phyloP scores from a whole-genome alignment of 2,888 invertebrate genomes.

The Tachina fera region DNA sequence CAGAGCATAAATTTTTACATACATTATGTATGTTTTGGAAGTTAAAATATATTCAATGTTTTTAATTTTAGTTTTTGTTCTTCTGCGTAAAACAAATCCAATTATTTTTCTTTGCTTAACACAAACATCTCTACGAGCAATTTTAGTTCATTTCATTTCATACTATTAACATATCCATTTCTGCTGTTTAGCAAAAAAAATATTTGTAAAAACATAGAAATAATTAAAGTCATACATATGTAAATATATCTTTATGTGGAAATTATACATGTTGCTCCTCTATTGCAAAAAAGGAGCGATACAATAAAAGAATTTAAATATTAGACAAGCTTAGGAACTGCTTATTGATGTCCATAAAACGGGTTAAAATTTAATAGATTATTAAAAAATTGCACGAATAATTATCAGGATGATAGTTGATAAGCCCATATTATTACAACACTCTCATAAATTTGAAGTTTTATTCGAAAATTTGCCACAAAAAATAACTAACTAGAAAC shows the following conservation, averaged over 20 bases:
- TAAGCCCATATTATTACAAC: too few species aligned
- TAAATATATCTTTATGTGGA: neutral
- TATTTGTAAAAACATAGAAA: neutral
- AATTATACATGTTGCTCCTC: too few species aligned
- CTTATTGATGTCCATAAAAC: too few species aligned
- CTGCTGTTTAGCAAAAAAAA: neutral
- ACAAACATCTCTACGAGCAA: neutral
- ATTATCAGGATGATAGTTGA: too few species aligned
- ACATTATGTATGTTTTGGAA: conserved; percentile 25
- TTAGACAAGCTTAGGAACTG: too few species aligned
- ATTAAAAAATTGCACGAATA: too few species aligned
- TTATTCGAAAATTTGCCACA: too few species aligned
- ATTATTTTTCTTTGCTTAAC: neutral
- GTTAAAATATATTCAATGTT: conserved; percentile 24
- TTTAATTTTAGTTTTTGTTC: conserved; percentile 3
- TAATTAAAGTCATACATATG: neutral
- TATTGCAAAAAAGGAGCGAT: too few species aligned
- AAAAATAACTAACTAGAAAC: too few species aligned
- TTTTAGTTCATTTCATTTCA: neutral
- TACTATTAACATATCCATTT: conserved; percentile 1
- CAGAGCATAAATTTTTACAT: conserved; percentile 39
- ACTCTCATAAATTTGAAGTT: too few species aligned
- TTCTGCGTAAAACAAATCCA: neutral
- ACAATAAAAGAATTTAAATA: too few species aligned
- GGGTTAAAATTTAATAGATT: too few species aligned